Percentiles rank a stretch among this genome's conserved stretches.
These are phyloP conservation scores for Desmodus rotundus DNA, from an alignment of 2,113 vertebrate species.

Conservation along the genomic window DNA sequence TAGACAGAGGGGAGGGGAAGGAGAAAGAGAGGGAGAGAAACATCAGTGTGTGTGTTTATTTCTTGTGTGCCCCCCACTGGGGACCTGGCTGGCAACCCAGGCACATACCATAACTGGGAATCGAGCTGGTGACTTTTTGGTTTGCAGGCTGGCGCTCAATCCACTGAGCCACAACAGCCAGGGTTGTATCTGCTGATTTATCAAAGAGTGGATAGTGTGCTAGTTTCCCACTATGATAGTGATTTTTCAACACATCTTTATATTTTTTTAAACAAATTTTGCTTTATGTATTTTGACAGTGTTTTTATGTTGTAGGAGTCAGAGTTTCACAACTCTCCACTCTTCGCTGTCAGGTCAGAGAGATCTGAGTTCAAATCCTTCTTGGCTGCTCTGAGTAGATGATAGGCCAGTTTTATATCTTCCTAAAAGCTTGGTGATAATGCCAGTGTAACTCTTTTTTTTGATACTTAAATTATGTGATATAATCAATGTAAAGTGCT, in stretches of 20 bases:
- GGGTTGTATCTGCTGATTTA: not conserved
- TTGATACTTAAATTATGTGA: not conserved
- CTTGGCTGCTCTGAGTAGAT: not conserved
- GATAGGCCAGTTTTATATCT: not conserved
- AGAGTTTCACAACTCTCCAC: not conserved
- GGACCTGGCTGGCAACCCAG: too few species aligned
- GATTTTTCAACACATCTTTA: not conserved
- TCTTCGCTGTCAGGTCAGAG: not conserved
- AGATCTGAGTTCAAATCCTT: not conserved
- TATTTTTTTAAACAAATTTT: not conserved
- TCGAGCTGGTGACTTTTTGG: too few species aligned
- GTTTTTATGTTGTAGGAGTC: not conserved
- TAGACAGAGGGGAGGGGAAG: too few species aligned
- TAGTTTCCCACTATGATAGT: not conserved
- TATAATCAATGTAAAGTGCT: not conserved
- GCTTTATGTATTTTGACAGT: not conserved
- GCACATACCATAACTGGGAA: too few species aligned
- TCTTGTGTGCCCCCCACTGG: too few species aligned
- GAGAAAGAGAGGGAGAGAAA: too few species aligned
- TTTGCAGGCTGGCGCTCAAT: too few species aligned
- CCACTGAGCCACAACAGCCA: too few species aligned
- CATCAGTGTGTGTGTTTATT: too few species aligned
- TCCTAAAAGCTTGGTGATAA: not conserved
- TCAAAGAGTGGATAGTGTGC: not conserved
- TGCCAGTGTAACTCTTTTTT: not conserved